phyloP scores from a whole-genome alignment of 2,797 vertebrate species.

The Leptodactylus fallax region DNA sequence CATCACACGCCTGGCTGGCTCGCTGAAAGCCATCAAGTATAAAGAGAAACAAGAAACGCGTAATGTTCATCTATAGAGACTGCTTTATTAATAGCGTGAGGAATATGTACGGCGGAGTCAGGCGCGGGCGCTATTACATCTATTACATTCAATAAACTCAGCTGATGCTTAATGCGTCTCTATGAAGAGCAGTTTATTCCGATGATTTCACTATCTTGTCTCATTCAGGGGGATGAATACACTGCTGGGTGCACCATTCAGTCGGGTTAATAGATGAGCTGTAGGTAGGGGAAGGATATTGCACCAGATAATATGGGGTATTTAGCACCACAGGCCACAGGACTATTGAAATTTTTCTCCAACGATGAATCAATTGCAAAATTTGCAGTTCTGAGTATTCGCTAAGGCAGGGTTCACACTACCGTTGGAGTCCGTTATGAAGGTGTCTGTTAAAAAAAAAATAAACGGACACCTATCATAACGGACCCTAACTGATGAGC shows the following conservation, averaged over 20 bases:
- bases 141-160: conserved; percentile 7
- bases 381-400: not conserved
- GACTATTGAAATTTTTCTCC: not conserved
- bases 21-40: conserved; percentile 70
- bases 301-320: not conserved
- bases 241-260: not conserved
- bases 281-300: not conserved
- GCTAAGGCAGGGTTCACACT: no score
- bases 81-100: conserved; percentile 31
- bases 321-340: not conserved
- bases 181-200: not conserved
- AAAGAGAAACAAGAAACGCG: not conserved
- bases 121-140: conserved; percentile 9
- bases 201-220: conserved; percentile 24
- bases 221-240: not conserved
- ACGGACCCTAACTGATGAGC: no score
- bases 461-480: no score
- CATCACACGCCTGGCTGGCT: conserved; percentile 73
- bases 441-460: no score
- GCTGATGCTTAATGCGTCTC: conserved; percentile 25
- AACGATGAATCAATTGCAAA: not conserved
- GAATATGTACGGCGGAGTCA: conserved; percentile 8
- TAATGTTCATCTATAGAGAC: conserved; percentile 36
- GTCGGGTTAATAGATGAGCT: not conserved
- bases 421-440: no score